These are phyloP conservation scores for Lepidiolamprologus cunningtoni DNA, from an alignment of 2,113 vertebrate genomes.

Conservation along the genomic window DNA sequence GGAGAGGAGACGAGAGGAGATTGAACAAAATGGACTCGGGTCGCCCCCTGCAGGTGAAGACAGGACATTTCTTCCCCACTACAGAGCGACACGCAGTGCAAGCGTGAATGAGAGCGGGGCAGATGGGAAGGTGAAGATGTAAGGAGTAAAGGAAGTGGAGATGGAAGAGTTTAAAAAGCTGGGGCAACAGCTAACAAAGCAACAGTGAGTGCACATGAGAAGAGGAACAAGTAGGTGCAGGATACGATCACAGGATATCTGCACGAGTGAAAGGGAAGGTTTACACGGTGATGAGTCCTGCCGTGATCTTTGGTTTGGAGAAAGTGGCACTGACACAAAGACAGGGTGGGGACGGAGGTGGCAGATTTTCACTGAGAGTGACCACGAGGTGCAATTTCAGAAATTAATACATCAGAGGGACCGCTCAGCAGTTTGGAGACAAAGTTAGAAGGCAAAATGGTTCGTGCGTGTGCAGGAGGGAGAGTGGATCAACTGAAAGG, in stretches of 20 bases:
- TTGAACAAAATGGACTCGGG: not conserved
- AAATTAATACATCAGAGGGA: not conserved
- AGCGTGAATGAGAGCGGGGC: not conserved
- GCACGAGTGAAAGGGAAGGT: not conserved
- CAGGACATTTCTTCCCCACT: not conserved
- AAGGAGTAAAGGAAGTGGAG: not conserved
- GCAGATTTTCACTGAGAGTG: not conserved
- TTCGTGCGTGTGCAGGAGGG: not conserved
- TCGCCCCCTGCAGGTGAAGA: constrained; percentile 37
- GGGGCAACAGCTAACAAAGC: not conserved
- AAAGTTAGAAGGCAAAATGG: not conserved
- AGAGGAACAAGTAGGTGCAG: not conserved
- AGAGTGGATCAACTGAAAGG: not conserved
- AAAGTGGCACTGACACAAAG: not conserved
- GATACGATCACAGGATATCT: not conserved
- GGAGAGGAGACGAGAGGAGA: not conserved
- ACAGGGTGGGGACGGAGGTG: not conserved
- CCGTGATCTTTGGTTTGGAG: not conserved
- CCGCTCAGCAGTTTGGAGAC: not conserved
- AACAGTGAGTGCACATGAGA: not conserved
- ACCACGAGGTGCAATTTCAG: not conserved
- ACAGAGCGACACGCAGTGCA: not conserved
- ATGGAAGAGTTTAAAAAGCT: not conserved
- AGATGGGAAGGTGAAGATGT: not conserved
- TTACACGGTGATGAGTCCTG: not conserved